A percentile compares a stretch with the other conserved stretches of the same genome.
Conservation (phyloP, 1,140 invertebrate genomes). For the Tetraneura akinire region DNA sequence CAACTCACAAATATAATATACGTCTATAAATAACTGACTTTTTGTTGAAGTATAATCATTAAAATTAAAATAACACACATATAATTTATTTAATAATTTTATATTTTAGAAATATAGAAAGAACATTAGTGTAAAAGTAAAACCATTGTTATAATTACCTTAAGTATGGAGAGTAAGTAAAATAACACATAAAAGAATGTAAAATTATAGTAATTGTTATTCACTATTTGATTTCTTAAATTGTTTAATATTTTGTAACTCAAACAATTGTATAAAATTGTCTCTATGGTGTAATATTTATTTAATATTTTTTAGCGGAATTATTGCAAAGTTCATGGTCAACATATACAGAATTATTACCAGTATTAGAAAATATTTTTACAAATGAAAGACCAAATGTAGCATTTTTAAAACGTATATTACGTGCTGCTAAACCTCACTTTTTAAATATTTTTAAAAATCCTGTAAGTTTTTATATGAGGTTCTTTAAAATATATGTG, state of each 20-base stretch:
- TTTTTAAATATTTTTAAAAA: slow-evolving; percentile 86
- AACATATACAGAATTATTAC: slow-evolving; percentile 33
- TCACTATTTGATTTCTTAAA: too few relatives aligned
- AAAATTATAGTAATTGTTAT: too few relatives aligned
- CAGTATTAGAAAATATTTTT: slow-evolving; percentile 46
- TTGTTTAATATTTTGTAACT: too few relatives aligned
- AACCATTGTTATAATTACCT: neutral
- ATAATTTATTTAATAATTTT: too few relatives aligned
- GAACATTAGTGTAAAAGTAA: neutral
- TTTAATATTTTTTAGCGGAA: neutral
- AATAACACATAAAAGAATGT: neutral
- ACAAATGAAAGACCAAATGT: slow-evolving; percentile 45
- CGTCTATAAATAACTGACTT: too few relatives aligned
- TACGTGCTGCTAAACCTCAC: slow-evolving; percentile 67
- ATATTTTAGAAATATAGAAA: too few relatives aligned
- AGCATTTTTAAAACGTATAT: slow-evolving; percentile 47
- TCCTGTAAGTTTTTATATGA: slow-evolving; percentile 68
- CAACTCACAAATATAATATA: too few relatives aligned
- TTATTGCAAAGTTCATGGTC: slow-evolving; percentile 46
- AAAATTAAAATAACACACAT: too few relatives aligned
- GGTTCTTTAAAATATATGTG: slow-evolving; percentile 47
- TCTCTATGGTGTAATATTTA: neutral
- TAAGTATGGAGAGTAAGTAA: slow-evolving; percentile 21
- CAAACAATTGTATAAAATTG: neutral
- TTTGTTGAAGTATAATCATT: too few relatives aligned